Base-by-base conservation (phyloP, 2,888 invertebrate genomes). In the Hydropsyche betteni region DNA sequence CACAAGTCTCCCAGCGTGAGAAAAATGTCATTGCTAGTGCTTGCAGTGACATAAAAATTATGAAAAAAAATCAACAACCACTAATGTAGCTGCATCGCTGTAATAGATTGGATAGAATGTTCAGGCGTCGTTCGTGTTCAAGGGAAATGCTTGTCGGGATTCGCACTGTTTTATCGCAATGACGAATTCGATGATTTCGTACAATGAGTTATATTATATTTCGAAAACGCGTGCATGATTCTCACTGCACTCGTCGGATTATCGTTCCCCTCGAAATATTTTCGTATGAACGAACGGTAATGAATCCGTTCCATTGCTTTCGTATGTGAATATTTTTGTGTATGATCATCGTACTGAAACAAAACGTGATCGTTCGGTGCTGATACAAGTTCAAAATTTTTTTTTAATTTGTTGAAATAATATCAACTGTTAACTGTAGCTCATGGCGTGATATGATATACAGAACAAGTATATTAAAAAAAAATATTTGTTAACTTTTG, bases 1-100 rank as follows among this genome's bases (percentile, higher is more conserved):
- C 44, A 16, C 53, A 44, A 70, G 34, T 70, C 70, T 70, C 70
- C 70, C 70, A 70, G 33, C 70, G 70, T 70, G 70, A 70, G 70
- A 70, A 70, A 70, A 70, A 64, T 64, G 36, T 64, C 64, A 34
- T 44, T 10, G 24, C 24, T 24, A 24, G 24, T 24, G 24, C 24
- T 24, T 24, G 24, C 61, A 16, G 33, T 12, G 61, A 5, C 16
- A 16, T 14, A 36, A n/a, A 64, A 36, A 36, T 12, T 64, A 7
- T 36, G 34, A 61, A 61, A 61, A 36, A 64, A 36, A 12, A 64
- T 34, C 7, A 64, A 33, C 61, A 68, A n/a, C 68, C 34, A 34
- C 68, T 34, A 33, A 24, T 36, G 44, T 44, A 10, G 38, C 24
- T 69, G 69, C 38, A 69, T 14, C 50, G 50, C 16, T 24, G 24